A percentile compares a stretch with the other conserved stretches of the same genome.
Evolutionary conservation across 2,113 vertebrate genomes (phyloP).

Genomic region (Podiceps cristatus): DNA sequence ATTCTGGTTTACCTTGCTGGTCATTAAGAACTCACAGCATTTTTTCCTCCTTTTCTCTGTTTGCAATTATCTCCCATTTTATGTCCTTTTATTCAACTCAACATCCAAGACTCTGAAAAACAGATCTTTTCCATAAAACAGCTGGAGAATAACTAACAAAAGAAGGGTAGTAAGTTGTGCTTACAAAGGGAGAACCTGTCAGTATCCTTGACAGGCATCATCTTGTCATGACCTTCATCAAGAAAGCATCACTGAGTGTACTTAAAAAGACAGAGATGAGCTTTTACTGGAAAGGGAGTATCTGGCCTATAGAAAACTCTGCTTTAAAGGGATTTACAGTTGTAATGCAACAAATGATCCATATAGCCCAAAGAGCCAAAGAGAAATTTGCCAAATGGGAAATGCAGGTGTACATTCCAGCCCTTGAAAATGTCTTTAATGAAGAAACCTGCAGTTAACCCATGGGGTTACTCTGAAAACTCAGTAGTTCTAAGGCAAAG

Average conservation of each 20-base stretch:
- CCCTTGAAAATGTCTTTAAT: background rate
- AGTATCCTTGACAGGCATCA: conserved; percentile 82
- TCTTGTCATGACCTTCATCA: conserved; percentile 82
- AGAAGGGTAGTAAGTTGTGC: conserved; percentile 83
- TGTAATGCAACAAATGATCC: background rate
- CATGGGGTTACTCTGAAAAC: background rate
- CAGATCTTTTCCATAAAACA: background rate
- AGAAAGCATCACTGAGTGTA: conserved; percentile 80
- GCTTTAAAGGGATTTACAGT: background rate
- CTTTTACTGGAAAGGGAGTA: background rate
- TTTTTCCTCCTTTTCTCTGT: background rate
- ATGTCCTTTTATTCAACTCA: background rate
- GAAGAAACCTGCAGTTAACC: background rate
- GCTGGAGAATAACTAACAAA: conserved; percentile 61
- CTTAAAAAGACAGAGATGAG: conserved; percentile 48
- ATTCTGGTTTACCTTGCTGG: background rate
- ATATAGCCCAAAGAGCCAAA: background rate
- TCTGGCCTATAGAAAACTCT: background rate
- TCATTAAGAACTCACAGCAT: background rate
- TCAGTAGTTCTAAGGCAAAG: background rate
- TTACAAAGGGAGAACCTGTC: conserved; percentile 83
- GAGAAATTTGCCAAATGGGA: background rate
- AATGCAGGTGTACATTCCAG: background rate
- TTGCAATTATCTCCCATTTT: background rate
- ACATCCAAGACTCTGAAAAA: background rate